Percentiles rank a stretch among this genome's conserved stretches.
phyloP scores from a whole-genome alignment of 2,797 vertebrate species.

The Remorina albescens region DNA sequence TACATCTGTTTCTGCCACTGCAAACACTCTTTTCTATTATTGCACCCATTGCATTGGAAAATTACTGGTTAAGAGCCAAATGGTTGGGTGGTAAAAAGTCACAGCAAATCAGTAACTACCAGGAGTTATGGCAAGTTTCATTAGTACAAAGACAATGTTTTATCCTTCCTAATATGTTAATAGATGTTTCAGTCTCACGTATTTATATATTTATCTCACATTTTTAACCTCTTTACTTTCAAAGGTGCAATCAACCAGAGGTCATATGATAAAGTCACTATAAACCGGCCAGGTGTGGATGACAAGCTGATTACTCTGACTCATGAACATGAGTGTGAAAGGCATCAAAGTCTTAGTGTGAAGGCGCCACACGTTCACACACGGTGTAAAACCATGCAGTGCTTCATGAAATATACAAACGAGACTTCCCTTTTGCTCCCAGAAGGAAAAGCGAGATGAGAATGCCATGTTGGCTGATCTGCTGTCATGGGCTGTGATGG shows the following conservation, averaged over 20 bases:
- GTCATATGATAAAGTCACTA: too few species aligned
- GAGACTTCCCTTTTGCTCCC: slow-evolving; percentile 99
- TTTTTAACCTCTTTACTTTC: too few species aligned
- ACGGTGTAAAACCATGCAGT: slow-evolving; percentile 60
- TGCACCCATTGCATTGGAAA: background rate
- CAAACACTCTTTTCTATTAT: background rate
- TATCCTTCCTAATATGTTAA: background rate
- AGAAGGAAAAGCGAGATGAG: slow-evolving; percentile 98
- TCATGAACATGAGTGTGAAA: slow-evolving; percentile 3
- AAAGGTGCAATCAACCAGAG: too few species aligned
- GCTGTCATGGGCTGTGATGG: slow-evolving; percentile 84
- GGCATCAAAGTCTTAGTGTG: slow-evolving; percentile 23
- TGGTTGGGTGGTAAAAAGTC: background rate
- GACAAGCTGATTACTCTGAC: background rate
- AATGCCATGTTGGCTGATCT: slow-evolving; percentile 91
- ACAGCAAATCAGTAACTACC: background rate
- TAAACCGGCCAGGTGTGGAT: background rate
- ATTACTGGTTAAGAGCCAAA: background rate
- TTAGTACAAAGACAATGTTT: too few species aligned
- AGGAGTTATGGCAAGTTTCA: too few species aligned
- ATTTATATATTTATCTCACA: too few species aligned
- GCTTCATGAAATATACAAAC: slow-evolving; percentile 63
- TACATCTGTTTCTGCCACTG: slow-evolving; percentile 3
- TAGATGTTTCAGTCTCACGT: background rate
- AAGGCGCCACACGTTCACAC: slow-evolving; percentile 37